Evolutionary conservation across 2,113 vertebrate species (phyloP).

Genomic region (Marcusenius ussheri): DNA sequence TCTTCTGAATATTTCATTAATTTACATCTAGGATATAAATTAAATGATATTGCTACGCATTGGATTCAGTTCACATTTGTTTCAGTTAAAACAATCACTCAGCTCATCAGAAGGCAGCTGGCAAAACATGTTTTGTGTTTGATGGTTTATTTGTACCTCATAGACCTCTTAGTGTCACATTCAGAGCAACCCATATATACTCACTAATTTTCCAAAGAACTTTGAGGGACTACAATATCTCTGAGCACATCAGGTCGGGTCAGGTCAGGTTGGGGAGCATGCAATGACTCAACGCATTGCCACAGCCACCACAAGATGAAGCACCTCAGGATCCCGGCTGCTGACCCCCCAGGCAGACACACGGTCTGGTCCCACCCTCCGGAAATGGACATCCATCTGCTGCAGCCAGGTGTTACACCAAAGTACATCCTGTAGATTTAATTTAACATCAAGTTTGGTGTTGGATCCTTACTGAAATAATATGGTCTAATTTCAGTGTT

Average conservation of each 20-base stretch:
- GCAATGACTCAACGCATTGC: no score
- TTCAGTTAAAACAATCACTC: not conserved
- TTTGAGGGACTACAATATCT: not conserved
- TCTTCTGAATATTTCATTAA: not conserved
- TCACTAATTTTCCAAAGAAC: not conserved
- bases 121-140: not conserved
- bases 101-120: not conserved
- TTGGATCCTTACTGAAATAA: not conserved
- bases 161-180: not conserved
- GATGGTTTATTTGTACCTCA: not conserved
- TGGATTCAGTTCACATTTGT: not conserved
- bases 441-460: not conserved
- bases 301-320: no score
- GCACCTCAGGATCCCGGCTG: no score
- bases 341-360: no score
- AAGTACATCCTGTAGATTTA: not conserved
- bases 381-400: no score
- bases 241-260: not conserved
- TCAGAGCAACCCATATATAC: not conserved
- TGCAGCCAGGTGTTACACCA: no score
- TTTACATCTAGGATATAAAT: not conserved
- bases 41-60: not conserved
- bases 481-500: not conserved
- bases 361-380: no score
- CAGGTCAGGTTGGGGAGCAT: no score